phyloP scores from a whole-genome alignment of 1,140 invertebrate species.

The Zaprionus vittiger region DNA sequence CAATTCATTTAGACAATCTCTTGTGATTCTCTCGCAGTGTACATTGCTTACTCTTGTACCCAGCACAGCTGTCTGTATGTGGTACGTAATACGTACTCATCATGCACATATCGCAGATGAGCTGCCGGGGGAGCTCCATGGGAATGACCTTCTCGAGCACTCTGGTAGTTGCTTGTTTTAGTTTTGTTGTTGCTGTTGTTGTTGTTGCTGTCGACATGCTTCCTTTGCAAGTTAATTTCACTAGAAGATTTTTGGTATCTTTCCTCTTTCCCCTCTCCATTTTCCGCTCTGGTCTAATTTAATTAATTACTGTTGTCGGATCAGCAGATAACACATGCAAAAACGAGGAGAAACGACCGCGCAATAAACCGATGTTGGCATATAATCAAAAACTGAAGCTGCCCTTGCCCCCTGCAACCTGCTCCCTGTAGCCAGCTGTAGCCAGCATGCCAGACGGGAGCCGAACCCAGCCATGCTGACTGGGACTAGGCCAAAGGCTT shows the following conservation, averaged over 20 bases:
- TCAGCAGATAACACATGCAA: slow-evolving; percentile 63
- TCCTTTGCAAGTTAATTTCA: slow-evolving; percentile 53
- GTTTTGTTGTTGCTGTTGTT: slow-evolving; percentile 11
- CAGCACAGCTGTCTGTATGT: not conserved
- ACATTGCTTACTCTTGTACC: no score
- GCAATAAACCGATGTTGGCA: slow-evolving; percentile 77
- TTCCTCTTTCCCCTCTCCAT: not conserved
- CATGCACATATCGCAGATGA: not conserved
- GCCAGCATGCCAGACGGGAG: not conserved
- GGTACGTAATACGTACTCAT: not conserved
- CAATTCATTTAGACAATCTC: not conserved
- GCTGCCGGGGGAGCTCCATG: not conserved
- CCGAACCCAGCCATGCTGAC: not conserved
- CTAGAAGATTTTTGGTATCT: slow-evolving; percentile 43
- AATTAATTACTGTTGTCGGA: slow-evolving; percentile 78
- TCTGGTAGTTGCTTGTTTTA: slow-evolving; percentile 33
- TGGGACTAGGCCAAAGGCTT: slow-evolving; percentile 1
- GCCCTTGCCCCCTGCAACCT: not conserved
- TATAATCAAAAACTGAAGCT: slow-evolving; percentile 58
- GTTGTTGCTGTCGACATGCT: slow-evolving; percentile 17
- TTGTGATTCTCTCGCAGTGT: not conserved
- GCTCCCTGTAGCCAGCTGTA: no score
- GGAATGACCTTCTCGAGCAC: slow-evolving; percentile 32
- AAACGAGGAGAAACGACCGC: slow-evolving; percentile 36
- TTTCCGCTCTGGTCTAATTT: slow-evolving; percentile 58